These are phyloP conservation scores for Anneissia japonica DNA, from an alignment of 35 echinoderm and acorn worm genomes.

Conservation along the genomic window DNA sequence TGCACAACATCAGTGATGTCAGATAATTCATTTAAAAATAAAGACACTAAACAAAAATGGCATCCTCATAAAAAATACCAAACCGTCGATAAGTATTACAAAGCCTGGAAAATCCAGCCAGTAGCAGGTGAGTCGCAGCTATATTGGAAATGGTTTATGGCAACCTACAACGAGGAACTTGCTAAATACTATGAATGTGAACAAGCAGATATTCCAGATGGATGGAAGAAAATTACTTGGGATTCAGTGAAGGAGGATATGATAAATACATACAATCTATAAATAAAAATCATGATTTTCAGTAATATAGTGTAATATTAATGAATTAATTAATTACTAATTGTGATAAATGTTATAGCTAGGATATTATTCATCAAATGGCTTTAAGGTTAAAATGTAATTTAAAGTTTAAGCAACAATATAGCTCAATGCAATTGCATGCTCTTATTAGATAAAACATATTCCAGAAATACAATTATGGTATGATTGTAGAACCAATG, in stretches of 20 bases:
- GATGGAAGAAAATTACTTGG: background rate
- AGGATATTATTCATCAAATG: too few species aligned
- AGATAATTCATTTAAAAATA: background rate
- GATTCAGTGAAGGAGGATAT: background rate
- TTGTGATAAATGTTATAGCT: too few species aligned
- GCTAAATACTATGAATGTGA: background rate
- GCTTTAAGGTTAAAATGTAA: too few species aligned
- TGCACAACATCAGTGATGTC: background rate
- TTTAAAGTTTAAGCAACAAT: too few species aligned
- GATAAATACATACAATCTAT: background rate
- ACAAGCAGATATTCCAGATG: background rate
- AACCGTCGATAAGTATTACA: background rate
- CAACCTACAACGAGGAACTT: background rate
- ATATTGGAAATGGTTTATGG: background rate
- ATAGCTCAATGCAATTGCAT: too few species aligned
- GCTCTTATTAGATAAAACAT: too few species aligned
- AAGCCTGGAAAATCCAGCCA: background rate
- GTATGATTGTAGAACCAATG: too few species aligned
- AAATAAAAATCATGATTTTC: too few species aligned
- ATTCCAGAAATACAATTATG: too few species aligned
- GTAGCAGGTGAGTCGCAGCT: background rate
- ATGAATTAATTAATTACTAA: too few species aligned
- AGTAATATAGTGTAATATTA: too few species aligned
- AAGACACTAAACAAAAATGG: background rate
- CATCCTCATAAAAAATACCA: background rate